phyloP scores from a whole-genome alignment of 2,113 vertebrate species.

The Sceloporus tristichus region DNA sequence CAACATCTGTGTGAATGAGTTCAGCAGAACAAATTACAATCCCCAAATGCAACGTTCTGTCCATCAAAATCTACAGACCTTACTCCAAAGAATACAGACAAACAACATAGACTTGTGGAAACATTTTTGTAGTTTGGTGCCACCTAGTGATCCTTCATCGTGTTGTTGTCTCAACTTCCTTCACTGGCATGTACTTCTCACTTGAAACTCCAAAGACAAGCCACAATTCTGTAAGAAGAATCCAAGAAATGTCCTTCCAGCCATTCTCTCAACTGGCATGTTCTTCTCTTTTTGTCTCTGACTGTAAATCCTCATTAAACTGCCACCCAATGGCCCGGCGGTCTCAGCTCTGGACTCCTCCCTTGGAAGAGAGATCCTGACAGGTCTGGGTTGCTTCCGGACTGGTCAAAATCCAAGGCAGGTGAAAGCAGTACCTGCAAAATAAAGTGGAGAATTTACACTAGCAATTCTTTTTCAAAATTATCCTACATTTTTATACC shows the following conservation, averaged over 20 bases:
- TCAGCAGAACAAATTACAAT: slow-evolving; percentile 28
- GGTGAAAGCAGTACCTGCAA: slow-evolving; percentile 46
- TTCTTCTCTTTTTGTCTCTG: neutral
- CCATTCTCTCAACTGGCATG: neutral
- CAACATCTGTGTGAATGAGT: rapidly evolving
- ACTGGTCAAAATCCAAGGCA: slow-evolving; percentile 51
- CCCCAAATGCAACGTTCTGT: slow-evolving; percentile 9
- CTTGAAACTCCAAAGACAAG: slow-evolving; percentile 4
- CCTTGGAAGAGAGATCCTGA: neutral
- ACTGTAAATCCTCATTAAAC: neutral
- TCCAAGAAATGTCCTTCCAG: neutral
- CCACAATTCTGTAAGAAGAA: neutral
- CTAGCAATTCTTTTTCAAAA: neutral
- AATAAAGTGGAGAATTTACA: slow-evolving; percentile 18
- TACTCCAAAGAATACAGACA: neutral
- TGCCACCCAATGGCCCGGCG: slow-evolving; percentile 53
- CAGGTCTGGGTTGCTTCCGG: slow-evolving; percentile 35
- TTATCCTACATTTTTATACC: too few species aligned
- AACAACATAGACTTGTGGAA: neutral
- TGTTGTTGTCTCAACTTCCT: neutral
- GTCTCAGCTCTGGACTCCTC: slow-evolving; percentile 25
- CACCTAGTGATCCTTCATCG: neutral
- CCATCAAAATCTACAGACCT: slow-evolving; percentile 3
- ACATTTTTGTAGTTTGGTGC: slow-evolving; percentile 1
- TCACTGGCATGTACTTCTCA: neutral